Evolutionary conservation across 37 sponge, comb jelly and placozoan species (phyloP), one percentile per base, ranked within the genome.

Genomic region (Theonella swinhoei): DNA sequence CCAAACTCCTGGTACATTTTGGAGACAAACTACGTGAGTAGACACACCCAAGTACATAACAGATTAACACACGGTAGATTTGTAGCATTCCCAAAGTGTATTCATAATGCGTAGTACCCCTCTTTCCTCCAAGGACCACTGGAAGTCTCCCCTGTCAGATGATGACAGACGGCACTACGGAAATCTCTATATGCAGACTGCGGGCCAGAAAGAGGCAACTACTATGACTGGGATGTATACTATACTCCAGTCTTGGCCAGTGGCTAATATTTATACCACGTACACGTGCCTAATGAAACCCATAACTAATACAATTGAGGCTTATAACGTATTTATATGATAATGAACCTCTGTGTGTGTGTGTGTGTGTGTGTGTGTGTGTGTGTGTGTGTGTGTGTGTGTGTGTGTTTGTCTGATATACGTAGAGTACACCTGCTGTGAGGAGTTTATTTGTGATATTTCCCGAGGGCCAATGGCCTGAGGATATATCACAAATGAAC

Each of bases 11-110:
- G 92, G 92, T 91, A 91, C 68, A 42, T 86, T 0, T 42, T 91
- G 88, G 84, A 91, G 34, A 91, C 92, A 26, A 91, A 91, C 87
- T 91, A 91, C 42, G 92, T 91, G 64, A 60, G 92, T 64, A 0
- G 19, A 14, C 9, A 5, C 26, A n/a, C 23, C 11, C 4, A 68
- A 4, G n/a, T 40, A 4, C 3, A 25, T 30, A 42, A 43, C 58
- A 71, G 29, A 30, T n/a, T 8, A 14, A 38, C 35, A 7, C 11
- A 36, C 9, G 8, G 39, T 39, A 72, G 72, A 9, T 36, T 17
- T n/a, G n/a, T n/a, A n/a, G n/a, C n/a, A n/a, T n/a, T n/a, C 61
- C 61, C 20, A 59, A 14, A 59, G 61, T 59, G n/a, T n/a, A n/a
- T n/a, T n/a, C n/a, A n/a, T n/a, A n/a, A n/a, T n/a, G n/a, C n/a